Conservation (phyloP, 2,888 invertebrate species). For the Blastobasis adustella region DNA sequence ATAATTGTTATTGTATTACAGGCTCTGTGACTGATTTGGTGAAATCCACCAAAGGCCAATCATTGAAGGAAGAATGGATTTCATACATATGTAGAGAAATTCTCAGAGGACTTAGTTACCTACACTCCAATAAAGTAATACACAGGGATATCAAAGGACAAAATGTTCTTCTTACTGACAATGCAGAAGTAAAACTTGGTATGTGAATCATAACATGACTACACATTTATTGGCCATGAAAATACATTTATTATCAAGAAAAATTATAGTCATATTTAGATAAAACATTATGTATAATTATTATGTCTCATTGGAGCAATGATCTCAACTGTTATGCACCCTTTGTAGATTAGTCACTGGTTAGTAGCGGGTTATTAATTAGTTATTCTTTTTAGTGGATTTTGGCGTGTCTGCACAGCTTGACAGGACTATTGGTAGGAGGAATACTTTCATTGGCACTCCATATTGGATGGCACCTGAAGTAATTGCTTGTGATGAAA, state of each 20-base stretch:
- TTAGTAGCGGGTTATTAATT: slow-evolving; percentile 1
- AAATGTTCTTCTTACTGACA: slow-evolving; percentile 99
- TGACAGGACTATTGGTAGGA: slow-evolving; percentile 97
- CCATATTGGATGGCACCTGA: slow-evolving; percentile 99
- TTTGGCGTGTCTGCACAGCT: slow-evolving; percentile 99
- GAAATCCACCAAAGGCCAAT: slow-evolving; percentile 98
- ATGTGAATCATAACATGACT: slow-evolving; percentile 23
- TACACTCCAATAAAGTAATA: slow-evolving; percentile 99
- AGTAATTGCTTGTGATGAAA: slow-evolving; percentile 99
- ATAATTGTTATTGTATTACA: slow-evolving; percentile 27
- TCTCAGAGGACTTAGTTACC: slow-evolving; percentile 94
- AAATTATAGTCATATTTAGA: too few relatives aligned
- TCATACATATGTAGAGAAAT: slow-evolving; percentile 99
- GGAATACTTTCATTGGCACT: slow-evolving; percentile 99
- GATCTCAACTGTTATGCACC: too few relatives aligned
- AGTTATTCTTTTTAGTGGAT: slow-evolving; percentile 80
- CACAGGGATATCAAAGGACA: slow-evolving; percentile 99
- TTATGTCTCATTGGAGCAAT: too few relatives aligned
- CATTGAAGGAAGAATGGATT: slow-evolving; percentile 99
- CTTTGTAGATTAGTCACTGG: neutral
- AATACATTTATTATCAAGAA: too few relatives aligned
- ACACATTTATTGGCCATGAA: neutral
- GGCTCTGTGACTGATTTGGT: slow-evolving; percentile 99
- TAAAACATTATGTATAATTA: too few relatives aligned
- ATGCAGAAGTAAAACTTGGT: slow-evolving; percentile 99